Conservation (phyloP, 2,797 vertebrate genomes). For the Malacoraja senta region DNA sequence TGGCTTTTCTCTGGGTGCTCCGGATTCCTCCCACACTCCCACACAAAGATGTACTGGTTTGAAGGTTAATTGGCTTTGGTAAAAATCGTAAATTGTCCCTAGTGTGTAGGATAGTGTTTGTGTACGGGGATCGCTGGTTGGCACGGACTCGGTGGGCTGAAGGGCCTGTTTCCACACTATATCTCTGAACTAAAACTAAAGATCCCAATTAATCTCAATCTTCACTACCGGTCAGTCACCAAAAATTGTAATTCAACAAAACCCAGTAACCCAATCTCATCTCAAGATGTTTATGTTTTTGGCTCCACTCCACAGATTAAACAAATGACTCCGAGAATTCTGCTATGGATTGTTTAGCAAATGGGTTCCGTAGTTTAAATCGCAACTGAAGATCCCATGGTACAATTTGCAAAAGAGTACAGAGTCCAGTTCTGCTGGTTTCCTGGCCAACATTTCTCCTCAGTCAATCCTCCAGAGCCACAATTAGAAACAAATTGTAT, state of each 20-base stretch:
- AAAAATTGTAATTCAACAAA: not conserved
- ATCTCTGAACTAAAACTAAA: no score
- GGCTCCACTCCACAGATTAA: not conserved
- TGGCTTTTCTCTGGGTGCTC: no score
- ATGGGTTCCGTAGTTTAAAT: not conserved
- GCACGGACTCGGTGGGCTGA: no score
- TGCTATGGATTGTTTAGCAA: not conserved
- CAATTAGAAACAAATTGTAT: not conserved
- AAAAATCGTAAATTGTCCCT: no score
- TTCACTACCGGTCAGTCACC: not conserved
- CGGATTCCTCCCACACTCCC: no score
- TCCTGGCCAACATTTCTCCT: not conserved
- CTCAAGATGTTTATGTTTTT: not conserved
- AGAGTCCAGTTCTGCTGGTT: not conserved
- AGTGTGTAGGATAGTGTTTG: no score
- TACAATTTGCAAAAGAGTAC: not conserved
- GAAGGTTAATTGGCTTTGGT: no score
- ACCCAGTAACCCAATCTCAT: not conserved
- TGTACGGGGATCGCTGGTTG: no score
- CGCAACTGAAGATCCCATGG: not conserved
- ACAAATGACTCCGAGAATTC: not conserved
- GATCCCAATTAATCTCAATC: not conserved
- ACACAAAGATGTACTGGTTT: no score
- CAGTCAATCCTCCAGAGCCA: not conserved
- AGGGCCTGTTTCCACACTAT: no score